phyloP scores from a whole-genome alignment of 2,888 invertebrate species.

The Hanleya hanleyi region DNA sequence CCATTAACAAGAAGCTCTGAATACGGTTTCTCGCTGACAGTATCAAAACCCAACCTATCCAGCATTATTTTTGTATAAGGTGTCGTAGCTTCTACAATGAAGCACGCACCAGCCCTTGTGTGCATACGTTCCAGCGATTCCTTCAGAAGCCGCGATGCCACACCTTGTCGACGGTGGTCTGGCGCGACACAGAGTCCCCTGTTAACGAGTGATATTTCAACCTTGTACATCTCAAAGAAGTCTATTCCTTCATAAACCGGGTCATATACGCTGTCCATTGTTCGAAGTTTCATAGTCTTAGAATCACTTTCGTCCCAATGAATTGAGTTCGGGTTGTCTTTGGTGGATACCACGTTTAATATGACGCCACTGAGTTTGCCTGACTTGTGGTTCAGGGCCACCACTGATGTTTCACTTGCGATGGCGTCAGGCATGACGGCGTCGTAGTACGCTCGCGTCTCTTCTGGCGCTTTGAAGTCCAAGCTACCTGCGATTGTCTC shows the following conservation, averaged over 20 bases:
- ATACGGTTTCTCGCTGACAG: background rate
- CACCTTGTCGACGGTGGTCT: background rate
- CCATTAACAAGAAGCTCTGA: background rate
- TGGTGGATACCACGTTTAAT: background rate
- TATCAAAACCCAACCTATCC: background rate
- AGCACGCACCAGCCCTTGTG: background rate
- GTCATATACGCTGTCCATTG: slow-evolving; percentile 3
- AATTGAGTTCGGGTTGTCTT: background rate
- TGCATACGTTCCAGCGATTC: background rate
- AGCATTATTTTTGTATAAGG: background rate
- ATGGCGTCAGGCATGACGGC: background rate
- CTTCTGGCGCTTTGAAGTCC: background rate
- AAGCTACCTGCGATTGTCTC: background rate
- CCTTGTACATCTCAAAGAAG: background rate
- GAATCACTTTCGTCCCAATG: background rate
- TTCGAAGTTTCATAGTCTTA: background rate
- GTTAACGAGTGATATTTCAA: background rate
- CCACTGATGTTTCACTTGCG: background rate
- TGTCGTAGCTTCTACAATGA: background rate
- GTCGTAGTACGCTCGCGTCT: background rate
- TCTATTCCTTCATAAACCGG: background rate
- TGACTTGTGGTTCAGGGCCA: background rate
- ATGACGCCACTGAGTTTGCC: background rate
- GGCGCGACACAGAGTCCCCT: background rate
- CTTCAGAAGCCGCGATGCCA: background rate